Percentiles rank a stretch among this genome's conserved stretches.
Evolutionary conservation across 2,797 vertebrate species (phyloP).

Genomic region (Cryptoprocta ferox): DNA sequence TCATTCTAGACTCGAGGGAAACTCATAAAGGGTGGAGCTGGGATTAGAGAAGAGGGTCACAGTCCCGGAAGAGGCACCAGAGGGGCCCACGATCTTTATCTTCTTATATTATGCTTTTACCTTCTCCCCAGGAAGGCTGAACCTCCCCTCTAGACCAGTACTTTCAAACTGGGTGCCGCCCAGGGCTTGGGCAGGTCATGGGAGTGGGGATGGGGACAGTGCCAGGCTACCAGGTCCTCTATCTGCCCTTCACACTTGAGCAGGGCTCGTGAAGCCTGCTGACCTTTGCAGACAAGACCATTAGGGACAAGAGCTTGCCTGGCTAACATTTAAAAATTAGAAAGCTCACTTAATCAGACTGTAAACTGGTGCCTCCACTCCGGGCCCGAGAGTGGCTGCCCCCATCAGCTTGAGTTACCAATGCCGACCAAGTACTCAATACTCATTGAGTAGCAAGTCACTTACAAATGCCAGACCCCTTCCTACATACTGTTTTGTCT

Average conservation of each 20-base stretch:
- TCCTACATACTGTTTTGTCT: background rate
- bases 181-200: background rate
- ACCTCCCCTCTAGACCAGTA: background rate
- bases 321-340: background rate
- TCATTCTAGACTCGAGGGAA: too few species aligned
- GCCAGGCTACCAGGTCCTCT: background rate
- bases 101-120: too few species aligned
- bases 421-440: background rate
- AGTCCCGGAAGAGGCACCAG: background rate
- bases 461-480: background rate
- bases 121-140: background rate
- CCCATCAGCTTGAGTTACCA: background rate
- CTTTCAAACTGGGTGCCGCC: background rate
- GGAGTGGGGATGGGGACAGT: rapidly evolving
- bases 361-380: background rate
- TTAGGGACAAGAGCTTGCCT: background rate
- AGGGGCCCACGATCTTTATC: rapidly evolving
- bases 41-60: background rate
- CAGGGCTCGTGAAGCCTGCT: background rate
- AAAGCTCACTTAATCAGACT: background rate
- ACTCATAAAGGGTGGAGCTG: background rate
- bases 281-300: background rate
- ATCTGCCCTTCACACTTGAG: background rate
- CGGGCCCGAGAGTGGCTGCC: background rate
- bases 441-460: background rate